phyloP scores from a whole-genome alignment of 92 coral and sea anemone species.

The Porites evermanni region DNA sequence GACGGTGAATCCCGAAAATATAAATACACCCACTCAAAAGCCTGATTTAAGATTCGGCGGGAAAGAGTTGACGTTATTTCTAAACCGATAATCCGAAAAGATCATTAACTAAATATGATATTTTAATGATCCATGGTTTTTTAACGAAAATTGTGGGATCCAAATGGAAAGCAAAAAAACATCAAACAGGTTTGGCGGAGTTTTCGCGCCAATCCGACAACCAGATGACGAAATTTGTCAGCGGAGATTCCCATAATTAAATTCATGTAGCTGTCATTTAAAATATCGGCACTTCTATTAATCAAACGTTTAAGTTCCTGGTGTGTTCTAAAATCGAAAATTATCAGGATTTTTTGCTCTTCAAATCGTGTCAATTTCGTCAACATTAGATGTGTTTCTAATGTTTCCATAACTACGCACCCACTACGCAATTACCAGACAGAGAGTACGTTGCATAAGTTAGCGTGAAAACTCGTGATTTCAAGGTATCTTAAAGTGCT shows the following conservation, averaged over 20 bases:
- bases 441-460: constrained; percentile 9
- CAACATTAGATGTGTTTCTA: neutral
- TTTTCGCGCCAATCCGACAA: constrained; percentile 50
- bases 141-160: constrained; percentile 4
- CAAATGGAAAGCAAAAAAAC: constrained; percentile 12
- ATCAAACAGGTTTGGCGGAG: constrained; percentile 34
- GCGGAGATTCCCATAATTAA: constrained; percentile 52
- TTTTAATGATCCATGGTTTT: constrained; percentile 13
- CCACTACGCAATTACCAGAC: constrained; percentile 25
- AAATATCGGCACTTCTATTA: neutral
- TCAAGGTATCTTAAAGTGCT: neutral
- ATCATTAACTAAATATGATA: constrained; percentile 11
- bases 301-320: neutral
- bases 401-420: constrained; percentile 37
- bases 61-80: constrained; percentile 18
- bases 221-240: constrained; percentile 33
- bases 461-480: neutral
- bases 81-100: neutral
- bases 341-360: neutral
- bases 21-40: constrained; percentile 46
- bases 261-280: constrained; percentile 20
- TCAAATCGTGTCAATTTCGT: neutral
- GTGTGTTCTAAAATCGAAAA: neutral
- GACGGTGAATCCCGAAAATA: constrained; percentile 50
- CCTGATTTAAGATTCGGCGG: constrained; percentile 47